These are phyloP conservation scores for Aramus guarauna DNA, from an alignment of 2,113 vertebrate genomes.

Conservation along the genomic window DNA sequence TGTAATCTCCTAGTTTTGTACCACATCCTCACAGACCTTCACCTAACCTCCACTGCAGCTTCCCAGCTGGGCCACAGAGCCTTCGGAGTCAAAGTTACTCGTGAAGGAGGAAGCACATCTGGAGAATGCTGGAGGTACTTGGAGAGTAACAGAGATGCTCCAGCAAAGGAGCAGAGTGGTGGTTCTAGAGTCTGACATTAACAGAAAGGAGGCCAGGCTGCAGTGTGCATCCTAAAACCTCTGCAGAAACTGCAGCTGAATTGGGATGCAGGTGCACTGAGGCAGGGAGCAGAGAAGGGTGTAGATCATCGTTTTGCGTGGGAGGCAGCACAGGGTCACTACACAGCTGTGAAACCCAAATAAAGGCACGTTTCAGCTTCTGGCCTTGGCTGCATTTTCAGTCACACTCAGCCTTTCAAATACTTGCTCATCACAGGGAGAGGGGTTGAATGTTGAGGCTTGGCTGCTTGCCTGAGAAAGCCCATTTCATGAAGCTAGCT, in stretches of 20 bases:
- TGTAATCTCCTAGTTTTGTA: background rate
- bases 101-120: background rate
- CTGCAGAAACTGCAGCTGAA: background rate
- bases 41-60: background rate
- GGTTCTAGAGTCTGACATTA: background rate
- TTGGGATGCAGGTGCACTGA: background rate
- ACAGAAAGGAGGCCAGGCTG: background rate
- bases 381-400: background rate
- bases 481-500: background rate
- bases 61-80: background rate
- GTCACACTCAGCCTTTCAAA: slow-evolving; percentile 13
- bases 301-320: background rate
- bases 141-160: background rate
- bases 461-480: slow-evolving; percentile 53
- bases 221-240: background rate
- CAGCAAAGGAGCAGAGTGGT: background rate
- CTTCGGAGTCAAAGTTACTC: background rate
- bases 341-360: slow-evolving; percentile 23
- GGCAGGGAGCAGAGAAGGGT: background rate
- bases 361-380: slow-evolving; percentile 17
- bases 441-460: background rate
- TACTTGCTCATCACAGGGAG: background rate
- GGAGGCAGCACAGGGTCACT: background rate
- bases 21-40: background rate
- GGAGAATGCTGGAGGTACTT: background rate